Base-by-base conservation (phyloP, 2,113 vertebrate genomes). In the Martes martes region DNA sequence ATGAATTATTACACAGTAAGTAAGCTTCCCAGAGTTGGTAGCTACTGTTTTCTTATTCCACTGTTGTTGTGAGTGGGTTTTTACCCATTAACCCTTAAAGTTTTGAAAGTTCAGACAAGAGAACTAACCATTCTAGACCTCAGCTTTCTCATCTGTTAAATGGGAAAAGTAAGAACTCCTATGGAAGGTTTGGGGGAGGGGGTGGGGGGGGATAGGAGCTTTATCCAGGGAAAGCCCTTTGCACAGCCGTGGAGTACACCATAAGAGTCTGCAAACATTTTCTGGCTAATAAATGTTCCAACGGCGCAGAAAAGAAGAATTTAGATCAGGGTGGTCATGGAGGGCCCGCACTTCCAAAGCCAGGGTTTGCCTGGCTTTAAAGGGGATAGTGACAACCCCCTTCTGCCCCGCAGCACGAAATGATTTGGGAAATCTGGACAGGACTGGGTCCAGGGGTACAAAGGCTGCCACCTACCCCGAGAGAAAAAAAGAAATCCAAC, bases 241-340 rank as follows among this genome's bases (percentile, higher is more conserved):
- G 36, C 47, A 45, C 33, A 13, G 1, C 4, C 19, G 23, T 23
- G 36, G 18, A 87, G 85, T 33, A 50, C 24, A 16, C 1, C 4
- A 1, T 16, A 69, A 76, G 39, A 0, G 45, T 78, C 57, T 15
- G 39, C 65, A 18, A 55, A 50, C 10, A 74, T 47, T 31, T 71
- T 61, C 47, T 74, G 55, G 65, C 11, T 45, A 67, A 83, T 47
- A 52, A 79, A 85, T 28, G 55, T 19, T 55, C 31, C 69, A 10
- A 7, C 15, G 23, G 23, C 55, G 26, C 55, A 63, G 31, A 42
- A 50, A 73, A 63, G 63, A 33, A 47, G 31, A 65, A 15, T 52
- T 79, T 33, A 50, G 63, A 26, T 1, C 21, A 1, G 47, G 55
- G 10, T 7, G 14, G 4, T 15, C n/a, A 52, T 0, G 4, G 3